Evolutionary conservation across 2,113 vertebrate species (phyloP).

Genomic region (Circaetus cinerascens): DNA sequence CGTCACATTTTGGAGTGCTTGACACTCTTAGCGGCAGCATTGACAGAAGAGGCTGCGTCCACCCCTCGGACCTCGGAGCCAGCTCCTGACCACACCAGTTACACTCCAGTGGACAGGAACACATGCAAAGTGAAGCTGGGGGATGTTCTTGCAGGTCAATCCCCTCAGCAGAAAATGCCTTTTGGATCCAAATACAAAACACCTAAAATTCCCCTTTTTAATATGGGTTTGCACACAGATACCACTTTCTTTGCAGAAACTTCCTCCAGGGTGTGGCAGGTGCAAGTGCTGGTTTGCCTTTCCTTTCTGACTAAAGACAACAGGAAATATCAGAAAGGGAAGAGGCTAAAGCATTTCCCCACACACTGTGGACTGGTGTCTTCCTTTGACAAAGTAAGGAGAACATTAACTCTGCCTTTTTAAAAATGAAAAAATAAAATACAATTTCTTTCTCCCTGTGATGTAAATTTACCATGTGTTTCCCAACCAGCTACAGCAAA

Average conservation of each 20-base stretch:
- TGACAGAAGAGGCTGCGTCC: neutral
- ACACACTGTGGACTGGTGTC: neutral
- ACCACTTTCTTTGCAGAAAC: neutral
- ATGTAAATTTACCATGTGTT: neutral
- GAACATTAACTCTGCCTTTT: neutral
- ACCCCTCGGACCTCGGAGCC: neutral
- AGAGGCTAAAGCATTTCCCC: neutral
- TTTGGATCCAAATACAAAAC: neutral
- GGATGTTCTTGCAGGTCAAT: rapidly evolving
- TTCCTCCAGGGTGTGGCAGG: neutral
- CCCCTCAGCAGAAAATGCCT: neutral
- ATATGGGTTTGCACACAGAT: neutral
- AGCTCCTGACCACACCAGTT: neutral
- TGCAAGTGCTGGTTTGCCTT: neutral
- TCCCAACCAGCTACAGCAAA: neutral
- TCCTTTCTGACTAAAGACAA: neutral
- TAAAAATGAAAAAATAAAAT: neutral
- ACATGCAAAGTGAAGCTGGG: neutral
- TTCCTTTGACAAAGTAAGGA: neutral
- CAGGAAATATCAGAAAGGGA: neutral
- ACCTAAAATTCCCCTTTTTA: neutral
- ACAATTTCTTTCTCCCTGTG: neutral
- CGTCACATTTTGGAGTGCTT: neutral
- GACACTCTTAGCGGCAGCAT: neutral
- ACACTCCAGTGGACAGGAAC: neutral